Base-by-base conservation (phyloP, 2,797 vertebrate species). In the Myiothlypis chrysogaster region DNA sequence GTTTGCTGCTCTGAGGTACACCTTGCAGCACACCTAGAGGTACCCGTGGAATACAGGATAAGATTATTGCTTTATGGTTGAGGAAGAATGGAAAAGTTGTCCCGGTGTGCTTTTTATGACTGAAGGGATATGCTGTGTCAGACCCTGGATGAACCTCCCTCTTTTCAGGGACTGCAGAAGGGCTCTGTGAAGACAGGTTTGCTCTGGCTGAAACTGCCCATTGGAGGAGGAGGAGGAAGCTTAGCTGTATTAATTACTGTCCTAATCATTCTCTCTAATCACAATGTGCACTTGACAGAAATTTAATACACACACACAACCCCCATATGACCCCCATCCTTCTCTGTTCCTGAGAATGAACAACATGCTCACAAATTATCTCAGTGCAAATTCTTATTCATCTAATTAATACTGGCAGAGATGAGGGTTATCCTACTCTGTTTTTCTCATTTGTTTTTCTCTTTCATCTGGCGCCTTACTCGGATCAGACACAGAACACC, bases 91-190 rank as follows among this genome's bases (percentile, higher is more conserved):
- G 25, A 64, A 49, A 35, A 53, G 22, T 37, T 84, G 41, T 34
- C 25, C 23, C 21, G 9, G 34, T 5, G 2, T 64, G 50, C 20
- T 18, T 46, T 19, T 46, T 24, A 49, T 39, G 57, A 22, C 73
- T 46, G 61, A 60, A 32, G 5, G 8, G 61, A 35, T 47, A 34
- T 0, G 0, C 41, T 71, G 25, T 8, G 15, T 14, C 37, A 60
- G 49, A 13, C 41, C 32, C 32, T 37, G 37, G 14, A 83, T 1
- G 4, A 86, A 25, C 14, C 24, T 65, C 25, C n/a, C 28, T 57
- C 61, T 41, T 49, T 52, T 22, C 32, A 30, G 32, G 34, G 66
- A 11, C 21, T 52, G 65, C 20, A 52, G 39, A 52, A 82, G 30
- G 34, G 27, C 60, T 63, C 10, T 18, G 19, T 35, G 56, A 52